Evolutionary conservation across 2,113 vertebrate genomes (phyloP), one percentile per base, ranked within the genome.

Genomic region (Genyomyrus donnyi): DNA sequence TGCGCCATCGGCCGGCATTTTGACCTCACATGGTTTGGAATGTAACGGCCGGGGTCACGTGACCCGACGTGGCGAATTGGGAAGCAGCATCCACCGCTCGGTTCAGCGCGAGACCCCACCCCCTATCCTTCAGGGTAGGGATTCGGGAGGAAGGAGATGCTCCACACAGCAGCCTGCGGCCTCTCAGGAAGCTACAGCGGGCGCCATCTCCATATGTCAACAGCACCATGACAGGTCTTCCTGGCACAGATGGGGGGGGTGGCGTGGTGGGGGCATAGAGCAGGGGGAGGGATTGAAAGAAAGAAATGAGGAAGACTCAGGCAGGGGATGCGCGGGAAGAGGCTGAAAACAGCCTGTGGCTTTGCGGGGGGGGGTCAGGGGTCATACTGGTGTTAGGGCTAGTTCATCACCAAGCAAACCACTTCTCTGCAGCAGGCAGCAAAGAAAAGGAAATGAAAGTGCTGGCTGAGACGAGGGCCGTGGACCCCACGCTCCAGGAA

Each of bases 401-500:
- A 83, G 74, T 19, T 31, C 42, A 46, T 27, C 8, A 53, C 27
- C 15, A 50, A 52, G 17, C 31, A 50, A 45, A 50, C 31, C 88
- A 35, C 88, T 50, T 80, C 48, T 8, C n/a, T 48, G 27, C 58
- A 89, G 19, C 39, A 46, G 24, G 42, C 35, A 24, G 58, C 19
- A n/a, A 11, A n/a, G 46, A 48, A 48, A 45, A n/a, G 56, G 62
- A 89, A 74, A 46, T 15, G 88, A 89, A 89, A 89, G 58, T 35
- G 46, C 46, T 86, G 85, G 48, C n/a, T 74, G 45, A 80, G 46
- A 7, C 6, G 66, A 77, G 27, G 48, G 5, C 11, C n/a, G 0
- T 1, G 15, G 46, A 15, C 85, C 35, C 62, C n/a, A 21, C 7
- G 46, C 45, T 24, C 9, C 5, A 48, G 45, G 48, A 31, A 50